Evolutionary conservation across 2,113 vertebrate genomes (phyloP).

Genomic region (Macquaria ambigua): DNA sequence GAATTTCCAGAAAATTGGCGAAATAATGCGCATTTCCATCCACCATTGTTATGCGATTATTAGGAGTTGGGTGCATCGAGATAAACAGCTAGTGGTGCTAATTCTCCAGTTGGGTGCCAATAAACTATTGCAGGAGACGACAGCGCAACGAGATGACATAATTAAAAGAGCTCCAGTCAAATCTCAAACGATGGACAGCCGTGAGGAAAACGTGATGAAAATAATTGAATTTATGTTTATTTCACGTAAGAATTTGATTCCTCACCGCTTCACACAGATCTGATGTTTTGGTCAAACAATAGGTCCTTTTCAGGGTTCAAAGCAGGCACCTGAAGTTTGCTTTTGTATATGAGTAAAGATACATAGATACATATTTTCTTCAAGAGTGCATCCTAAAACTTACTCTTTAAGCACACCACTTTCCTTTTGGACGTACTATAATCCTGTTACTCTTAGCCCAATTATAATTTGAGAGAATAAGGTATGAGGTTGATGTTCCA

Average conservation of each 20-base stretch:
- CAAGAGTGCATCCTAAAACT: not conserved
- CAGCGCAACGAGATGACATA: not conserved
- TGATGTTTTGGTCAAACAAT: not conserved
- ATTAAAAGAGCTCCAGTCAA: not conserved
- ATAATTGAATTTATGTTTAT: no score
- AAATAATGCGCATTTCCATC: not conserved
- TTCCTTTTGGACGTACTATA: not conserved
- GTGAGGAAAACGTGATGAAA: not conserved
- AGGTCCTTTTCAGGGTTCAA: not conserved
- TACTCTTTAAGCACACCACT: not conserved
- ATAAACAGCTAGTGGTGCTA: not conserved
- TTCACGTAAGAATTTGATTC: no score
- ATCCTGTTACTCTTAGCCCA: not conserved
- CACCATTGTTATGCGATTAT: not conserved
- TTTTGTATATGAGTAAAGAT: not conserved
- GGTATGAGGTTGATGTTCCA: not conserved
- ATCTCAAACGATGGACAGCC: not conserved
- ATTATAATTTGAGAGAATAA: slow-evolving; percentile 2
- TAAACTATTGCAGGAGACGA: not conserved
- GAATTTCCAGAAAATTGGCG: not conserved
- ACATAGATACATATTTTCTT: not conserved
- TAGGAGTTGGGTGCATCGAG: not conserved
- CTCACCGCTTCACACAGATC: not conserved
- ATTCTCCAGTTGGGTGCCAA: not conserved
- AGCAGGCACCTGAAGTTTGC: not conserved